Evolutionary conservation across 2,888 invertebrate genomes (phyloP).

Genomic region (Cremastinae sp.): DNA sequence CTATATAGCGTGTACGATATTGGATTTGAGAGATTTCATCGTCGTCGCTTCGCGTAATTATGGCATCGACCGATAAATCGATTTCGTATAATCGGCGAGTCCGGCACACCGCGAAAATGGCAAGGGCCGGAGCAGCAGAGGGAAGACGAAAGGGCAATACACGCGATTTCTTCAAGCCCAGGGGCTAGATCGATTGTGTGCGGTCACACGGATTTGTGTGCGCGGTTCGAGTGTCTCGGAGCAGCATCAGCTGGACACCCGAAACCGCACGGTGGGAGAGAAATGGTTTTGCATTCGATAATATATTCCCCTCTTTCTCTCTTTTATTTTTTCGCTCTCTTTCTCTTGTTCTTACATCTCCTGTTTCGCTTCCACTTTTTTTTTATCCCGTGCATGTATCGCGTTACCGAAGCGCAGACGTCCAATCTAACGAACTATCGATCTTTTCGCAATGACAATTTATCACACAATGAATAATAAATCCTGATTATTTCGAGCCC

Average conservation of each 20-base stretch:
- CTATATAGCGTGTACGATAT: no score
- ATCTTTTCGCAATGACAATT: no score
- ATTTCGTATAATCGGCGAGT: constrained; percentile 39
- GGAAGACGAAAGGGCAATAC: neutral
- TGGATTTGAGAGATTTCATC: no score
- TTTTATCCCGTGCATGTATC: constrained; percentile 5
- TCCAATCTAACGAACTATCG: no score
- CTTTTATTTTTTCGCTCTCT: neutral
- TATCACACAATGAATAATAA: no score
- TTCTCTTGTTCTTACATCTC: neutral
- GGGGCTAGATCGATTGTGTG: constrained; percentile 49
- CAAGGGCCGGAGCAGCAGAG: neutral
- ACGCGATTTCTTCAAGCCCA: neutral
- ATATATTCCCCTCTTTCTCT: neutral
- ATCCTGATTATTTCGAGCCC: no score
- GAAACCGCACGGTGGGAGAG: constrained; percentile 50
- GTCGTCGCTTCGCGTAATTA: no score
- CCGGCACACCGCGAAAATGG: constrained; percentile 11
- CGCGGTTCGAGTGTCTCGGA: constrained; percentile 43
- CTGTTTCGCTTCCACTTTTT: neutral
- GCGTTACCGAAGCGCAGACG: constrained; percentile 6
- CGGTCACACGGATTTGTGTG: constrained; percentile 53
- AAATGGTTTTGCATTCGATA: constrained; percentile 33
- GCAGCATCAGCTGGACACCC: constrained; percentile 53
- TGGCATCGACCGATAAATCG: constrained; percentile 7